phyloP scores from a whole-genome alignment of 1,140 invertebrate genomes.

The Araneus ventricosus region DNA sequence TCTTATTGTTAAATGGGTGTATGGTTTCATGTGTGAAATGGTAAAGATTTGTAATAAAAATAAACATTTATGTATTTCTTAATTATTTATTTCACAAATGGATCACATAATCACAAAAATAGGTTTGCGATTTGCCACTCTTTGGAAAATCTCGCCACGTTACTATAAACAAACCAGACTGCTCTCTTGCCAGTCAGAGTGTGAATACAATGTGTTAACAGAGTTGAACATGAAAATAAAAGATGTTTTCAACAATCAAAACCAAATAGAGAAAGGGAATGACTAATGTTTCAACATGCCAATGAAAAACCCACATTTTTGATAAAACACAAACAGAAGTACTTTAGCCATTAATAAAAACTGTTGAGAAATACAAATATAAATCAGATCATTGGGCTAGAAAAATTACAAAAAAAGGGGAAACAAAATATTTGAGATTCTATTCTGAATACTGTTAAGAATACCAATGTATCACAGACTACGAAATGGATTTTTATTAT shows the following conservation, averaged over 20 bases:
- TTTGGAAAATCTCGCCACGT: slow-evolving; percentile 3
- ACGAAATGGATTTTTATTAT: background rate
- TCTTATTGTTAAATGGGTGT: no score
- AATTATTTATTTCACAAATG: slow-evolving; percentile 9
- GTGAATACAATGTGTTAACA: background rate
- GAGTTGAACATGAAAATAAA: slow-evolving; percentile 3
- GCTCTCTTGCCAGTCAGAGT: background rate
- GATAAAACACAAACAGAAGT: background rate
- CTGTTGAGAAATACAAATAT: background rate
- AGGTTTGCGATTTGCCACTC: slow-evolving; percentile 8
- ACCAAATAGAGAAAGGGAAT: background rate
- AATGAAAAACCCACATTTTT: background rate
- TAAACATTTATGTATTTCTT: background rate
- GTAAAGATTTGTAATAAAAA: background rate
- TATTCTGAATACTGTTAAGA: background rate
- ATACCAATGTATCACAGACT: background rate
- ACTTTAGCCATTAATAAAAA: background rate
- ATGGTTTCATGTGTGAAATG: background rate
- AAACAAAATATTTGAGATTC: background rate
- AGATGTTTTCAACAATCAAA: background rate
- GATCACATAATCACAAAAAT: slow-evolving; percentile 12
- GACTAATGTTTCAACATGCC: background rate
- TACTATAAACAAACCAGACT: slow-evolving; percentile 18
- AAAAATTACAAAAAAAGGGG: background rate
- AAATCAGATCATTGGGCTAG: background rate